Evolutionary conservation across 2,113 vertebrate genomes (phyloP).

Genomic region (Rhabdornis inornatus): DNA sequence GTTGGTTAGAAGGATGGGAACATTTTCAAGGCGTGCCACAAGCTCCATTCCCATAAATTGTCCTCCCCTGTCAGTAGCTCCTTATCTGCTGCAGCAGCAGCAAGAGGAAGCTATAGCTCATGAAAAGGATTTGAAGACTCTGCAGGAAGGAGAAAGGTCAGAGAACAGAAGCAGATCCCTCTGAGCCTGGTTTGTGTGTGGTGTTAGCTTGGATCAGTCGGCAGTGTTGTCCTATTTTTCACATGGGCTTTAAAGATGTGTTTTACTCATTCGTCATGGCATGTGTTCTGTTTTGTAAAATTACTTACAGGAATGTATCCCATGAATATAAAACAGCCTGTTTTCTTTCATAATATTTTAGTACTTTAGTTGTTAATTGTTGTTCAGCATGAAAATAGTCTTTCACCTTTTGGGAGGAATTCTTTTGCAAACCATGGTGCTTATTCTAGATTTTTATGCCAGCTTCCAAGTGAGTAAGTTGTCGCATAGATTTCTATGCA

Average conservation of each 20-base stretch:
- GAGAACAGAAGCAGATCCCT: conserved; percentile 4
- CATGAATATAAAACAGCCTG: not conserved
- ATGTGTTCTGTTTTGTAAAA: conserved; percentile 13
- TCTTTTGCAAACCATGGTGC: not conserved
- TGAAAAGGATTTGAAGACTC: conserved; percentile 17
- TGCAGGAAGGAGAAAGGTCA: not conserved
- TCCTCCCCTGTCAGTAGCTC: not conserved
- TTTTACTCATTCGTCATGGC: not conserved
- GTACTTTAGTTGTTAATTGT: conserved; percentile 40
- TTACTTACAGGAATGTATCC: not conserved
- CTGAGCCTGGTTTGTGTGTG: conserved; percentile 53
- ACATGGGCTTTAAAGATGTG: not conserved
- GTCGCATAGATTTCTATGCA: not conserved
- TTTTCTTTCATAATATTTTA: not conserved
- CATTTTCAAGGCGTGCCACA: conserved; percentile 55
- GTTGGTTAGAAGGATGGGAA: conserved; percentile 74
- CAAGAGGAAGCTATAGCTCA: not conserved
- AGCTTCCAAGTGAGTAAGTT: not conserved
- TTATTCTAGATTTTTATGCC: not conserved
- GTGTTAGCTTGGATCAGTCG: conserved; percentile 10
- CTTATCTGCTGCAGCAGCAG: conserved; percentile 13
- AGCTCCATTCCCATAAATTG: not conserved
- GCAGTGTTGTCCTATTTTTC: not conserved
- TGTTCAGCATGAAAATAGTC: conserved; percentile 26
- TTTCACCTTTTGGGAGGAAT: conserved; percentile 1